Conservation (phyloP, 2,113 vertebrate genomes). For the Tenrec ecaudatus region DNA sequence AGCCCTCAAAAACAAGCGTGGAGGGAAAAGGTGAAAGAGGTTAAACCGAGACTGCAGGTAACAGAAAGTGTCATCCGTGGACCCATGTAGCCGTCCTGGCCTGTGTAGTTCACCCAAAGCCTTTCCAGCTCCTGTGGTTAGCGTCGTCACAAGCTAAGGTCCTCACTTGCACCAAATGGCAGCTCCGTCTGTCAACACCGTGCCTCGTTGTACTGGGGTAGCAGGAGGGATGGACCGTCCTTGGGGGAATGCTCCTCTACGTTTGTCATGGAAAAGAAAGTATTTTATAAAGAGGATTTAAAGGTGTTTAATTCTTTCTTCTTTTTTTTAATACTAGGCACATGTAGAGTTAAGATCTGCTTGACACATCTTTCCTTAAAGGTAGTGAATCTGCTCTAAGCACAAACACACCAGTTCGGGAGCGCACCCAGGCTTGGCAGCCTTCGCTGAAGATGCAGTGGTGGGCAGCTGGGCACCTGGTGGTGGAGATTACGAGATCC, state of each 20-base stretch:
- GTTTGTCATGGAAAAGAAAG: not conserved
- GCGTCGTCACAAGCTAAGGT: not conserved
- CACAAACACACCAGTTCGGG: not conserved
- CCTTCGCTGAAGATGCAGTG: not conserved
- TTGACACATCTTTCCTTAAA: not conserved
- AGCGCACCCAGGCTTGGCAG: not conserved
- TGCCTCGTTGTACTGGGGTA: not conserved
- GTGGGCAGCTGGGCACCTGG: not conserved
- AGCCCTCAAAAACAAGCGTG: not conserved
- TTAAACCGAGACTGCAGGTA: not conserved
- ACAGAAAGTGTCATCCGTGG: accelerated
- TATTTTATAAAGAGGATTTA: not conserved
- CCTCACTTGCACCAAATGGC: not conserved
- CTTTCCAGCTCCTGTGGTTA: not conserved
- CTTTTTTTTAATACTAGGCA: not conserved
- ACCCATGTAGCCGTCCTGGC: accelerated
- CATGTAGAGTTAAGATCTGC: not conserved
- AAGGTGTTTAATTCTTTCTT: not conserved
- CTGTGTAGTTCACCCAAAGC: not conserved
- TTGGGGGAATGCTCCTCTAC: not conserved
- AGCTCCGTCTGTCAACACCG: not conserved
- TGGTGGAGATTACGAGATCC: not conserved
- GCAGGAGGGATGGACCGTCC: not conserved
- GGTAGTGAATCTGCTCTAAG: not conserved
- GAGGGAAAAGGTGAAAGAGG: not conserved